Evolutionary conservation across 37 sponge, comb jelly and placozoan genomes (phyloP), one percentile per base, ranked within the genome.

Genomic region (Haliclona indistincta): DNA sequence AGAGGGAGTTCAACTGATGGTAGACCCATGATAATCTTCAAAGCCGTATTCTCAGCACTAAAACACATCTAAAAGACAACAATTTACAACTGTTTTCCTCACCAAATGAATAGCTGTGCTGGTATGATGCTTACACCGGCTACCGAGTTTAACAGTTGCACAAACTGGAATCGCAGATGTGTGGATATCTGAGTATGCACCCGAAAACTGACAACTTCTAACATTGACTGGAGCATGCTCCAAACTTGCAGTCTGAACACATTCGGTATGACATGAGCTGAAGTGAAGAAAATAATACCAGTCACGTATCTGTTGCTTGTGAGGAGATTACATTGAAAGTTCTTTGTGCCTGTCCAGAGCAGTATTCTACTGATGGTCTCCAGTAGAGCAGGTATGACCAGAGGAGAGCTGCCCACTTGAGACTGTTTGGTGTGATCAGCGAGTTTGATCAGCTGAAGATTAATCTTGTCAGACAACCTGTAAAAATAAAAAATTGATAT

Each of bases 161-260:
- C 49, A 39, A 87, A 53, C 65, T 80, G 70, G 73, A 87, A 87
- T 22, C 82, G 64, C 36, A 54, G 71, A 22, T 60, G 68, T 34
- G 56, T 74, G 51, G 64, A 75, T 30, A 91, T 73, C 66, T 91
- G 88, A 28, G 70, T 75, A 67, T 92, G 93, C 1, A 87, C 77
- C 3, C 93, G 77, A 26, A 70, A 87, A 37, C 81, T 78, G 22
- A 92, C 69, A 45, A 87, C 38, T 72, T 92, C 93, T 53, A 92
- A 63, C 30, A 92, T 66, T 0, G 74, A 63, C 40, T 87, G 80
- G 8, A 92, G 84, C 43, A 83, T 73, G 3, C 71, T 74, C 93
- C 93, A 92, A 0, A 80, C 84, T 66, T 77, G 70, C 15, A 51
- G 38, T 77, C 83, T 79, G 54, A 83, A 78, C 40, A 78, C 84